Evolutionary conservation across 2,113 vertebrate genomes (phyloP).

Genomic region (Dromiciops gliroides): DNA sequence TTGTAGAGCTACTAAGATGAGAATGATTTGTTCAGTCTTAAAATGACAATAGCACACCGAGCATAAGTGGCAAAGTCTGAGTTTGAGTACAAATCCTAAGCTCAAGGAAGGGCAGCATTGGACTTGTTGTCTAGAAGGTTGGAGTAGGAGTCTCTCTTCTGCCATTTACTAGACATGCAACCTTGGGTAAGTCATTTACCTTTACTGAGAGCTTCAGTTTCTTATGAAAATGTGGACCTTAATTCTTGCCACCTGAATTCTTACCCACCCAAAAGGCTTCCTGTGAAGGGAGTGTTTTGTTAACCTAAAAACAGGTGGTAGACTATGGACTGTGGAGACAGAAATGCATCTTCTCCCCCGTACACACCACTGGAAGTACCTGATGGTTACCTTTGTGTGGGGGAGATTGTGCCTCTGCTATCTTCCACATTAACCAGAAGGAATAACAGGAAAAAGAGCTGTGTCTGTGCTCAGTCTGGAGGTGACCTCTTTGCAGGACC

Average conservation of each 20-base stretch:
- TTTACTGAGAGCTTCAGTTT: neutral
- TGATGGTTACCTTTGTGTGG: neutral
- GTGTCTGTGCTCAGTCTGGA: neutral
- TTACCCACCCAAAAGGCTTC: neutral
- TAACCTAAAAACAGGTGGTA: neutral
- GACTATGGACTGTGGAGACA: neutral
- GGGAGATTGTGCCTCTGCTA: neutral
- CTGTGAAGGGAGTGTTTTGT: neutral
- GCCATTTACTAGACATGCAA: neutral
- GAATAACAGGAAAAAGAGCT: neutral
- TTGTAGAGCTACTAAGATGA: constrained; percentile 22
- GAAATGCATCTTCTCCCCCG: neutral
- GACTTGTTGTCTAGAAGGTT: neutral
- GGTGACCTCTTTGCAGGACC: neutral
- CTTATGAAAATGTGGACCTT: neutral
- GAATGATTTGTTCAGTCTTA: constrained; percentile 30
- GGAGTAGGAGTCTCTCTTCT: neutral
- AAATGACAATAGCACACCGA: neutral
- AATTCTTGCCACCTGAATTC: neutral
- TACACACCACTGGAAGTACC: neutral
- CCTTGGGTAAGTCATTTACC: neutral
- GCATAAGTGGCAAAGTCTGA: constrained; percentile 5
- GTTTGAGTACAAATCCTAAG: constrained; percentile 20
- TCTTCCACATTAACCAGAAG: neutral
- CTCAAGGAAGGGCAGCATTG: constrained; percentile 8